These are phyloP conservation scores for Rhinopomastus cyanomelas DNA, from an alignment of 2,113 vertebrate genomes.

Conservation along the genomic window DNA sequence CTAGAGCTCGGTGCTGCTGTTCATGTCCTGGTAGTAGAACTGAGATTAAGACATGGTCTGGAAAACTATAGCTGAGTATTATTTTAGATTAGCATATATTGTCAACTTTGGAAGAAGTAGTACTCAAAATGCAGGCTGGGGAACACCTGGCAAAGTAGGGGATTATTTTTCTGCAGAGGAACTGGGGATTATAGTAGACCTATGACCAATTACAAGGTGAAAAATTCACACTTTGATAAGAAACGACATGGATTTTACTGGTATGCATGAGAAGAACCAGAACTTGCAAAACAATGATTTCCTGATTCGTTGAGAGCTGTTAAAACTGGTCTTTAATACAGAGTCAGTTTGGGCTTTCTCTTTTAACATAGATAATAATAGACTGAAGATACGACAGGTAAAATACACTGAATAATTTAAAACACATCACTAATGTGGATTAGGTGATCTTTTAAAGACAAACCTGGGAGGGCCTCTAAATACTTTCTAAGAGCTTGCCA, in stretches of 20 bases:
- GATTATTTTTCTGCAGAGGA: neutral
- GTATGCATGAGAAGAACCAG: neutral
- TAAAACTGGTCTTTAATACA: neutral
- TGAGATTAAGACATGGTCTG: neutral
- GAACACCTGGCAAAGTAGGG: neutral
- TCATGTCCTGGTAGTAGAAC: neutral
- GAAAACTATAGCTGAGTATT: neutral
- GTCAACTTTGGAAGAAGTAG: neutral
- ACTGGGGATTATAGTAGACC: neutral
- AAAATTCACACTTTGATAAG: neutral
- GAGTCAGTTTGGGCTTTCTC: neutral
- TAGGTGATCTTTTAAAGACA: neutral
- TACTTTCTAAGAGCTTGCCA: neutral
- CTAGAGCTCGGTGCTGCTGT: neutral
- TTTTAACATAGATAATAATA: neutral
- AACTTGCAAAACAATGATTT: neutral
- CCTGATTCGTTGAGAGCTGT: neutral
- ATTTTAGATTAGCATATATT: neutral
- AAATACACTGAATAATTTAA: neutral
- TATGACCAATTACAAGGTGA: neutral
- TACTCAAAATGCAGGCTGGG: neutral
- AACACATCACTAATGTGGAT: neutral
- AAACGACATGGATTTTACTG: fast-evolving
- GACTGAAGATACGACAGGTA: neutral
- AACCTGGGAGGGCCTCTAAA: fast-evolving